phyloP scores from a whole-genome alignment of 92 coral and sea anemone genomes.

The Chrysogorgia sp. region DNA sequence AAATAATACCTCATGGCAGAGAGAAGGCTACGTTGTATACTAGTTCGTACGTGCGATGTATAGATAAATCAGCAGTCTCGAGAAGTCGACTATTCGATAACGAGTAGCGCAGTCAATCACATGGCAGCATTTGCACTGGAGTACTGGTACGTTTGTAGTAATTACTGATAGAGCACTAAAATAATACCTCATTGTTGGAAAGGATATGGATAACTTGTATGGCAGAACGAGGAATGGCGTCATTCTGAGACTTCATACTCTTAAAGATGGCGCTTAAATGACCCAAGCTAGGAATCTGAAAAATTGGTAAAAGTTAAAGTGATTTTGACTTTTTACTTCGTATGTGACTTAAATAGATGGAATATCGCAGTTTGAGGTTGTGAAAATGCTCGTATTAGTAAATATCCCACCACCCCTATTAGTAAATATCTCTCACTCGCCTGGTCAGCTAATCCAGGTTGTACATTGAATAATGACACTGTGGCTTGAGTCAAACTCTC shows the following conservation, averaged over 20 bases:
- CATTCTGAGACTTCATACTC: constrained; percentile 84
- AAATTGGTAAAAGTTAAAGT: not conserved
- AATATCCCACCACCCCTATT: not conserved
- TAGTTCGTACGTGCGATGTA: too few species aligned
- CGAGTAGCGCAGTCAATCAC: too few species aligned
- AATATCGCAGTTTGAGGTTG: not conserved
- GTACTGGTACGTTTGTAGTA: not conserved
- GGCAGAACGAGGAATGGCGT: constrained; percentile 81
- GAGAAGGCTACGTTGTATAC: too few species aligned
- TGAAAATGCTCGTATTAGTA: too few species aligned
- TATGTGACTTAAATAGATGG: not conserved
- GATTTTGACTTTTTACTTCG: too few species aligned
- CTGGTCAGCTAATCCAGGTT: constrained; percentile 90
- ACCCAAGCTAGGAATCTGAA: constrained; percentile 91
- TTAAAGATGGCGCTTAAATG: constrained; percentile 84
- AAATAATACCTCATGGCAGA: too few species aligned
- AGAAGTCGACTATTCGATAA: too few species aligned
- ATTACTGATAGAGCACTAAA: not conserved
- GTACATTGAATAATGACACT: constrained; percentile 83
- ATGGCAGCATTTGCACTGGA: too few species aligned
- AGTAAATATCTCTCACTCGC: constrained; percentile 33
- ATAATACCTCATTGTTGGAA: constrained; percentile 76
- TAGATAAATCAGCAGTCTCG: too few species aligned
- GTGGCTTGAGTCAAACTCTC: constrained; percentile 92
- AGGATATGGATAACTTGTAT: constrained; percentile 86